Base-by-base conservation (phyloP, 1,140 invertebrate genomes). In the Tenebrio molitor region DNA sequence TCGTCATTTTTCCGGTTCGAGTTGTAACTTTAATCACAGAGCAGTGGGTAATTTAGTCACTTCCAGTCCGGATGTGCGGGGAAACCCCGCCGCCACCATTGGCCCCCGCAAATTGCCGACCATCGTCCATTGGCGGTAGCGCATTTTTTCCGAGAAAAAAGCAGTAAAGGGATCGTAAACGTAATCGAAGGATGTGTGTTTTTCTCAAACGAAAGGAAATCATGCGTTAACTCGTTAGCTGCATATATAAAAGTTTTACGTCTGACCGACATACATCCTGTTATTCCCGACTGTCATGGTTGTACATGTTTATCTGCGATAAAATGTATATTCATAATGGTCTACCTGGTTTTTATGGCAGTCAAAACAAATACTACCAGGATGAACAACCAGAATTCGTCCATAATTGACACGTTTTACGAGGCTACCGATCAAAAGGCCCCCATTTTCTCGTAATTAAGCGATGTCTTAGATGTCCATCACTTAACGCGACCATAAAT, bases 201-300 rank as follows among this genome's bases (percentile, higher is more conserved):
- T 66, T 66, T 44, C 64, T 66, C 12, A 14, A 44, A 41, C 17
- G 64, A 66, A 66, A 66, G 64, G 64, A 66, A 66, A 66, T 66
- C 64, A 66, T 66, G 64, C 64, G 64, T 66, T 66, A 66, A 66
- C 64, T 66, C 64, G 36, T 42, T 66, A 66, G 64, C 23, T 66
- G 64, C 36, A 66, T 66, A 66, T 42, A 21, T 44, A 58, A 58
- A 58, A 58, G 21, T 21, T 58, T 58, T 58, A 58, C 15, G 50
- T 65, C 39, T 42, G 64, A 33, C 36, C 64, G 64, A 66, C 64
- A 66, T 66, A 66, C 64, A 66, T 66, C 64, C 64, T 66, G 64
- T 66, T 66, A 66, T 66, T 66, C 36, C 64, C 50, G 4, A 7
- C 4, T 66, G 36, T 41, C 34, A 42, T 23, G 53, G 12, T n/a